phyloP scores from a whole-genome alignment of 2,797 vertebrate species.

The Micropoecilia bifurca region DNA sequence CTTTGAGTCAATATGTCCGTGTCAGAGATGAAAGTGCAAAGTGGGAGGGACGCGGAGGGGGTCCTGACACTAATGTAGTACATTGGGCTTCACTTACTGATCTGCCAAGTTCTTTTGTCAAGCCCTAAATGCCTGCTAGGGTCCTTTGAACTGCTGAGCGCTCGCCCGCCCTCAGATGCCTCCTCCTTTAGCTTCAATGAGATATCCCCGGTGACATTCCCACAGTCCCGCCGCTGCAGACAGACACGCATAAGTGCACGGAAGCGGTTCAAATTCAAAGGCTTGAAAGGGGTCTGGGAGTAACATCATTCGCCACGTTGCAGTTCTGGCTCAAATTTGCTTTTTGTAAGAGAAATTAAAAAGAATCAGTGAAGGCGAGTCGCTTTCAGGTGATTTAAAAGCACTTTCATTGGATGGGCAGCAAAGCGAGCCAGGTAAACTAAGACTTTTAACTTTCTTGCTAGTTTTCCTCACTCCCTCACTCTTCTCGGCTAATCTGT shows the following conservation, averaged over 20 bases:
- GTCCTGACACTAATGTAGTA: conserved; percentile 86
- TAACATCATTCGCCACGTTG: conserved; percentile 39
- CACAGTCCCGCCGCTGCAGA: conserved; percentile 70
- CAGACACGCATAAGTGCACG: conserved; percentile 67
- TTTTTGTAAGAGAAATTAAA: conserved; percentile 29
- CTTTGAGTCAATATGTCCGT: conserved; percentile 83
- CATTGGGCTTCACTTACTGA: conserved; percentile 84
- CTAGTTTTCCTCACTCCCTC: conserved; percentile 75
- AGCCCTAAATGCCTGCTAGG: conserved; percentile 81
- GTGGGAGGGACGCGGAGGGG: conserved; percentile 79
- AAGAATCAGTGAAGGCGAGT: conserved; percentile 23
- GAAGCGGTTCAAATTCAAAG: conserved; percentile 67
- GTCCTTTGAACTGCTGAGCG: conserved; percentile 83
- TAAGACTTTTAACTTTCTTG: conserved; percentile 72
- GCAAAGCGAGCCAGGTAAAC: conserved; percentile 70
- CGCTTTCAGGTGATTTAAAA: conserved; percentile 44
- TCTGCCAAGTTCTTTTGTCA: conserved; percentile 86
- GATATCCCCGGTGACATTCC: conserved; percentile 73
- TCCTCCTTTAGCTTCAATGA: conserved; percentile 71
- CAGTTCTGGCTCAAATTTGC: conserved; percentile 23
- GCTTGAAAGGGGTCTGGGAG: conserved; percentile 50
- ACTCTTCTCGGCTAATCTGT: conserved; percentile 76
- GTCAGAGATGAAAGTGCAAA: conserved; percentile 88
- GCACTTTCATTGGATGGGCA: conserved; percentile 68
- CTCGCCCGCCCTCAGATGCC: conserved; percentile 69